phyloP scores from a whole-genome alignment of 2,797 vertebrate species.

The Myotis pilosus region DNA sequence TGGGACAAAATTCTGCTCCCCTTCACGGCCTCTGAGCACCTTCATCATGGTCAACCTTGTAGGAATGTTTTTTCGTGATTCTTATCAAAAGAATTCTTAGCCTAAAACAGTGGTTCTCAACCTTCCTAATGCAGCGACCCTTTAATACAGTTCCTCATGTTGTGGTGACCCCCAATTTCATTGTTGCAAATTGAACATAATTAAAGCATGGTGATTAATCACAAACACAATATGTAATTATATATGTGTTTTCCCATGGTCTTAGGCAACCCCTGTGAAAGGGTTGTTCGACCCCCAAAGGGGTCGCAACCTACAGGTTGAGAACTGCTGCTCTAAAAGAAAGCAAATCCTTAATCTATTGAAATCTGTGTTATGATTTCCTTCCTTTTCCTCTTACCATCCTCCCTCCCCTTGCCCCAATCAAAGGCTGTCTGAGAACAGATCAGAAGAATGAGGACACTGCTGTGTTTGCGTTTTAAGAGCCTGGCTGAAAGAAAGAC shows the following conservation, averaged over 20 bases:
- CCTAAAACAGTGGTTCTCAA: background rate
- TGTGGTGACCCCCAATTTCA: too few relatives aligned
- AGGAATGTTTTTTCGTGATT: background rate
- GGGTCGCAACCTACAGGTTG: too few relatives aligned
- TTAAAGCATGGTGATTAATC: too few relatives aligned
- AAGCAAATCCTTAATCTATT: background rate
- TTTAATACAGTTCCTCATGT: too few relatives aligned
- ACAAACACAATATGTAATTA: too few relatives aligned
- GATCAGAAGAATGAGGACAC: background rate
- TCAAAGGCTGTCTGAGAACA: background rate
- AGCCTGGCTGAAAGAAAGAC: background rate
- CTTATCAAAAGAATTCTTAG: background rate
- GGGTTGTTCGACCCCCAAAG: too few relatives aligned
- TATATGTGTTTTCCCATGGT: too few relatives aligned
- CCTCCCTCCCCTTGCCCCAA: accelerated
- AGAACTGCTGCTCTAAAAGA: background rate
- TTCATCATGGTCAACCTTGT: background rate
- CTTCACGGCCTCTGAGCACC: background rate
- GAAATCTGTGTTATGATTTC: background rate
- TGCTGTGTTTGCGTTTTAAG: background rate
- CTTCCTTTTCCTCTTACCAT: background rate
- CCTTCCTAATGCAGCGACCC: too few relatives aligned
- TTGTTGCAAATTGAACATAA: too few relatives aligned
- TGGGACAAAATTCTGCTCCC: background rate
- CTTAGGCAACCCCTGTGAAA: too few relatives aligned